A percentile compares a stretch with the other conserved stretches of the same genome.
Evolutionary conservation across 2,797 vertebrate genomes (phyloP).

Genomic region (Pithecia hirsuta): DNA sequence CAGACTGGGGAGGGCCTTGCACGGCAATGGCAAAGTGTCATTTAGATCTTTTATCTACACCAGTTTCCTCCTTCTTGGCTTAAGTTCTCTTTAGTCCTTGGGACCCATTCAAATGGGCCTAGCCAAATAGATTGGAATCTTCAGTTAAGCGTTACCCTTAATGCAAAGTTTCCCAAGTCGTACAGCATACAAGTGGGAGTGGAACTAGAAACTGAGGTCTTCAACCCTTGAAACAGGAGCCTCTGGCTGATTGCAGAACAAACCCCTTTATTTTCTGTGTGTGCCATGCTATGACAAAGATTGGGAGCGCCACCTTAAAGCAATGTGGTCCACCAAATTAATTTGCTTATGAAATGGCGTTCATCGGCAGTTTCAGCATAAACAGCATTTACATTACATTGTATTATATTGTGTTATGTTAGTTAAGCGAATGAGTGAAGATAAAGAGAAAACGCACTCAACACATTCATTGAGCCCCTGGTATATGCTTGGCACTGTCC

Average conservation of each 20-base stretch:
- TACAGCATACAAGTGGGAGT: not conserved
- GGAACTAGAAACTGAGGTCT: not conserved
- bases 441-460: not conserved
- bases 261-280: not conserved
- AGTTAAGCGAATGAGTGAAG: not conserved
- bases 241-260: not conserved
- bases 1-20: not conserved
- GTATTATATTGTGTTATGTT: not conserved
- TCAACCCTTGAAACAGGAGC: not conserved
- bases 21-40: too few species aligned
- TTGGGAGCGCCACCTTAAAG: not conserved
- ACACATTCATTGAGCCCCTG: not conserved
- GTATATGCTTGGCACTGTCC: not conserved
- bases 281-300: not conserved
- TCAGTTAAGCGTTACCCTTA: not conserved
- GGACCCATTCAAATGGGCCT: not conserved
- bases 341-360: slow-evolving; percentile 3
- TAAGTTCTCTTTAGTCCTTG: not conserved
- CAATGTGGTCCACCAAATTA: not conserved
- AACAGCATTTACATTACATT: not conserved
- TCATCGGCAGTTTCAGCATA: not conserved
- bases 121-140: not conserved
- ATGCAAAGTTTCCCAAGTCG: not conserved
- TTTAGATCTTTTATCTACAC: not conserved
- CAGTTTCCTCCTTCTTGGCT: not conserved